Conservation (phyloP, 2,797 vertebrate genomes). For the Onychomys torridus region DNA sequence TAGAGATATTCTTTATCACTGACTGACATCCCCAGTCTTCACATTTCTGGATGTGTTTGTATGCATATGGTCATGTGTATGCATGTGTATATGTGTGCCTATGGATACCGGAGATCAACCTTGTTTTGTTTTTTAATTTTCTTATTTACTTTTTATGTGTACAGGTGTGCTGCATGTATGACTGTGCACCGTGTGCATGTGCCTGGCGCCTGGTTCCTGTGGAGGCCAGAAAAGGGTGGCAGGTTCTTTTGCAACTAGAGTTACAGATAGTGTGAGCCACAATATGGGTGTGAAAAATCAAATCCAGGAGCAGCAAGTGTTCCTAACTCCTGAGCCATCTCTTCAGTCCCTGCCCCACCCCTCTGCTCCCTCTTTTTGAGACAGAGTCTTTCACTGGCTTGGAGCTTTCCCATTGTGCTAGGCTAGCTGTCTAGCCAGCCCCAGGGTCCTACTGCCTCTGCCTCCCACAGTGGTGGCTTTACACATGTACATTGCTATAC, state of each 20-base stretch:
- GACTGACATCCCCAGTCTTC: background rate
- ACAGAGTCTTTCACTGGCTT: background rate
- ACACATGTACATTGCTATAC: background rate
- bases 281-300: background rate
- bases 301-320: background rate
- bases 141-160: background rate
- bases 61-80: background rate
- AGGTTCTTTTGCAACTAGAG: too few relatives aligned
- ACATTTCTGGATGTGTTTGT: background rate
- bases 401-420: background rate
- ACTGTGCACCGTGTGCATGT: background rate
- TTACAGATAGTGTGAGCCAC: background rate
- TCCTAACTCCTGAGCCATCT: too few relatives aligned
- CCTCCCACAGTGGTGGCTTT: background rate
- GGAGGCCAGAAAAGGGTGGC: background rate
- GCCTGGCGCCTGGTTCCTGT: background rate
- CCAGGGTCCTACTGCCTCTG: background rate
- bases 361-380: background rate
- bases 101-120: background rate
- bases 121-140: background rate
- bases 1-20: background rate
- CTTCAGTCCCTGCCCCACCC: background rate
- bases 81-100: background rate
- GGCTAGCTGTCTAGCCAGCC: background rate
- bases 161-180: background rate